Evolutionary conservation across 2,888 invertebrate species (phyloP).

Genomic region (Phytoseiulus persimilis): DNA sequence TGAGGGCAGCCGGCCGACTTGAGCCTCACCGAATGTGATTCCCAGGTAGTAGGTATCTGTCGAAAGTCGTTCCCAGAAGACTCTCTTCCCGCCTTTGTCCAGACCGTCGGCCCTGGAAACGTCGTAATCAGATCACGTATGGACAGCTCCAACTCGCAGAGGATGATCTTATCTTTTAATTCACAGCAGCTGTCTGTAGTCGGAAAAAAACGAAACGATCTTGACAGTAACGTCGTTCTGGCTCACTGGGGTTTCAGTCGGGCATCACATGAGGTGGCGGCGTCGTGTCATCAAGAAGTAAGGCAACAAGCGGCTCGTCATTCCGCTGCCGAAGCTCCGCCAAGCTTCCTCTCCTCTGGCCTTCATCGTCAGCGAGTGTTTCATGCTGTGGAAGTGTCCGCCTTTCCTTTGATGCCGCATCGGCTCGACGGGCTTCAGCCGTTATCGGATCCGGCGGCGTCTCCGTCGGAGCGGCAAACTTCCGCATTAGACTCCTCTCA

Average conservation of each 20-base stretch:
- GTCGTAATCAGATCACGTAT: conserved; percentile 5
- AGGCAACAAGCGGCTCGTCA: neutral
- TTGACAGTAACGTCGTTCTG: neutral
- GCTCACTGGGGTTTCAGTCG: neutral
- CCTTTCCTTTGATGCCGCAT: neutral
- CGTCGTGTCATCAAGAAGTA: neutral
- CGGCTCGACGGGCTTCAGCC: neutral
- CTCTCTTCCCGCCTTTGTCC: no score
- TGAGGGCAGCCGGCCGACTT: no score
- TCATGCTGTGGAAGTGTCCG: neutral
- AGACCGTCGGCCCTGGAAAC: neutral
- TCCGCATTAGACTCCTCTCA: neutral
- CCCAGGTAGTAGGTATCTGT: neutral
- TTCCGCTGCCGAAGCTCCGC: neutral
- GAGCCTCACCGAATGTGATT: neutral
- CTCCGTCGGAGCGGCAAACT: neutral
- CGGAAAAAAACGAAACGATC: neutral
- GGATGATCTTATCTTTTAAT: neutral
- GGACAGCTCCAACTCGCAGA: neutral
- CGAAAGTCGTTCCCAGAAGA: neutral
- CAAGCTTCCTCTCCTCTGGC: neutral
- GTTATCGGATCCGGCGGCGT: neutral
- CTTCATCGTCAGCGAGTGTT: neutral
- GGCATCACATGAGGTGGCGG: neutral
- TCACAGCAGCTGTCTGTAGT: neutral